A percentile compares a stretch with the other conserved stretches of the same genome.
Conservation (phyloP, 1,140 invertebrate genomes). For the Bacillus rossius region DNA sequence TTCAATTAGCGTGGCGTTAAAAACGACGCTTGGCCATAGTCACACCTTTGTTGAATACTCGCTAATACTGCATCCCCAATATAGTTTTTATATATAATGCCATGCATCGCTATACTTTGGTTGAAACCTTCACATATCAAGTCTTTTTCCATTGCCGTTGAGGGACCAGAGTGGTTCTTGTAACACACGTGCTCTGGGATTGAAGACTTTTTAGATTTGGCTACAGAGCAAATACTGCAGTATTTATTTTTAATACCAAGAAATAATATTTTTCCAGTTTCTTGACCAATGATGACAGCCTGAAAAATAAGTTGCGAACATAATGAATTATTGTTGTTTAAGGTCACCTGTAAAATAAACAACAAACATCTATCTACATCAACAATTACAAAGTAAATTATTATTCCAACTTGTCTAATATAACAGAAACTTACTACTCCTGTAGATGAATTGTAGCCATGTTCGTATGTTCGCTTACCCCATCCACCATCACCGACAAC, state of each 20-base stretch:
- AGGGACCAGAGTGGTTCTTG: conserved; percentile 33
- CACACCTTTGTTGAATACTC: too few relatives aligned
- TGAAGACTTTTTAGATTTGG: conserved; percentile 15
- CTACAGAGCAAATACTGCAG: conserved; percentile 25
- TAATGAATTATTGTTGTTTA: too few relatives aligned
- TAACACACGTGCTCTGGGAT: conserved; percentile 26
- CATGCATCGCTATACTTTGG: too few relatives aligned
- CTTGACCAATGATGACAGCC: conserved; percentile 26
- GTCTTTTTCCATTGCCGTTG: conserved; percentile 38
- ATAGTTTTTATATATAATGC: too few relatives aligned
- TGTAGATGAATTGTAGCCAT: conserved; percentile 3
- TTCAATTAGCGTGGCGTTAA: too few relatives aligned
- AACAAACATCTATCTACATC: too few relatives aligned
- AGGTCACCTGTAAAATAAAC: too few relatives aligned
- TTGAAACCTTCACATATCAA: conserved; percentile 35
- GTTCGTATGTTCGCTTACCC: conserved; percentile 17
- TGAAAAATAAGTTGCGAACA: too few relatives aligned
- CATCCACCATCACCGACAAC: conserved; percentile 23
- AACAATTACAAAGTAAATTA: too few relatives aligned
- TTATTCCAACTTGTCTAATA: too few relatives aligned
- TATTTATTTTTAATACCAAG: conserved; percentile 32
- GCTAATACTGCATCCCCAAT: too few relatives aligned
- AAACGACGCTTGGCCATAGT: too few relatives aligned
- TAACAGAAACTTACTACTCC: conserved; percentile 6
- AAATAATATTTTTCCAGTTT: conserved; percentile 24